Evolutionary conservation across 2,113 vertebrate genomes (phyloP).

Genomic region (Astatotilapia flaviijosephi): DNA sequence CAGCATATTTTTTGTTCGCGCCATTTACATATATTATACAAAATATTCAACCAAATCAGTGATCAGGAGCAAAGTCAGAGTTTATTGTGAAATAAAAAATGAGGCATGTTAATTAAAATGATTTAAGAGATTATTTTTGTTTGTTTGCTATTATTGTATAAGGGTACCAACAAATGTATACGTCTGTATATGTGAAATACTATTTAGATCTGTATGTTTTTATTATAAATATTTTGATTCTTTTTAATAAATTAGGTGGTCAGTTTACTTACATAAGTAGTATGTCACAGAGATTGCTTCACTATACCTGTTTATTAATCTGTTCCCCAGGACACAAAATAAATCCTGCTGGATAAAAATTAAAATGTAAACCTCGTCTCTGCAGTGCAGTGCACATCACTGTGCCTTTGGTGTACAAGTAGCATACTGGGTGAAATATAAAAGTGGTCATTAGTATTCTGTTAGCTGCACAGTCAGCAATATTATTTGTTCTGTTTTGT

Average conservation of each 20-base stretch:
- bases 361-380: not conserved
- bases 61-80: not conserved
- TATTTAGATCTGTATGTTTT: not conserved
- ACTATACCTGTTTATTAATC: slow-evolving; percentile 2
- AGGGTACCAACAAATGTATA: not conserved
- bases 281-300: not conserved
- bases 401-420: slow-evolving; percentile 7
- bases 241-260: not conserved
- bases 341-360: not conserved
- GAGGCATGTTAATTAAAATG: not conserved
- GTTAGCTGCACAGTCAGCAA: not conserved
- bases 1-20: accelerated
- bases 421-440: slow-evolving; percentile 16
- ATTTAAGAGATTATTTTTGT: not conserved
- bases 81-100: not conserved
- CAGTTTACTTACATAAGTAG: not conserved
- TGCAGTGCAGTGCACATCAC: not conserved
- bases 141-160: not conserved
- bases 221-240: not conserved
- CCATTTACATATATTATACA: not conserved
- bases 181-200: not conserved
- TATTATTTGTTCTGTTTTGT: not conserved
- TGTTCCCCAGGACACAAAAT: not conserved
- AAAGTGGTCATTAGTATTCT: slow-evolving; percentile 42
- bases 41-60: not conserved